These are phyloP conservation scores for Mus spretus DNA, from an alignment of 2,797 vertebrate species.

Conservation along the genomic window DNA sequence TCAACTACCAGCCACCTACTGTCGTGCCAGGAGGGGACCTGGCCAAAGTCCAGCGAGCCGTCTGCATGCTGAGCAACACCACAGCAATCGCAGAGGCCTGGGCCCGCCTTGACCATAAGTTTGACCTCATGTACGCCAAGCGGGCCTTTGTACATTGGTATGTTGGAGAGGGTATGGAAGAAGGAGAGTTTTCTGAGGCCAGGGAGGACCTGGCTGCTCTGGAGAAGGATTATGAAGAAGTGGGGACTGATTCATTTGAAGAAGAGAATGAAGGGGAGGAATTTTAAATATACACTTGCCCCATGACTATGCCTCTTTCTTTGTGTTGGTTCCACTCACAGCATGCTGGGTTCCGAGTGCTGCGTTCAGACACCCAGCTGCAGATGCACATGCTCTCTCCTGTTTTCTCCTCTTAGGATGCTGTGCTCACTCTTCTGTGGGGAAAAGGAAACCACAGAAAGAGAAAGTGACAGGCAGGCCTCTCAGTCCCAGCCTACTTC, in stretches of 20 bases:
- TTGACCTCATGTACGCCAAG: slow-evolving; percentile 98
- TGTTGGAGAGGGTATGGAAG: slow-evolving; percentile 98
- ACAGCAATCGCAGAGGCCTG: slow-evolving; percentile 97
- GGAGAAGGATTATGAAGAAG: slow-evolving; percentile 99
- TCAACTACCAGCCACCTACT: slow-evolving; percentile 97
- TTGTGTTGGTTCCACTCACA: not conserved
- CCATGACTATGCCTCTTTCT: slow-evolving; percentile 55
- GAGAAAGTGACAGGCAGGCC: not conserved
- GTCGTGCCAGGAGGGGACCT: slow-evolving; percentile 95
- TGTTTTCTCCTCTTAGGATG: not conserved
- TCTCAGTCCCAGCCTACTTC: not conserved
- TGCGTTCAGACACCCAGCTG: no score
- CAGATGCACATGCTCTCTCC: not conserved
- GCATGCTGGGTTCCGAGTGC: not conserved
- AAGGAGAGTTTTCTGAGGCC: slow-evolving; percentile 97
- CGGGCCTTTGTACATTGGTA: slow-evolving; percentile 98
- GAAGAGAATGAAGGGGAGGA: slow-evolving; percentile 90
- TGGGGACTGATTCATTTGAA: slow-evolving; percentile 92
- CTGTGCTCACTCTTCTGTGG: not conserved
- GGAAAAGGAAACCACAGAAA: slow-evolving; percentile 5
- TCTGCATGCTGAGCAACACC: slow-evolving; percentile 98
- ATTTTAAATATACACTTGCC: slow-evolving; percentile 83
- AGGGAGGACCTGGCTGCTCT: slow-evolving; percentile 96
- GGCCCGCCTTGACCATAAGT: slow-evolving; percentile 97
- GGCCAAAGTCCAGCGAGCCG: slow-evolving; percentile 95